Conservation (phyloP, 2,797 vertebrate genomes). For the Parotocinclus haroldoi region DNA sequence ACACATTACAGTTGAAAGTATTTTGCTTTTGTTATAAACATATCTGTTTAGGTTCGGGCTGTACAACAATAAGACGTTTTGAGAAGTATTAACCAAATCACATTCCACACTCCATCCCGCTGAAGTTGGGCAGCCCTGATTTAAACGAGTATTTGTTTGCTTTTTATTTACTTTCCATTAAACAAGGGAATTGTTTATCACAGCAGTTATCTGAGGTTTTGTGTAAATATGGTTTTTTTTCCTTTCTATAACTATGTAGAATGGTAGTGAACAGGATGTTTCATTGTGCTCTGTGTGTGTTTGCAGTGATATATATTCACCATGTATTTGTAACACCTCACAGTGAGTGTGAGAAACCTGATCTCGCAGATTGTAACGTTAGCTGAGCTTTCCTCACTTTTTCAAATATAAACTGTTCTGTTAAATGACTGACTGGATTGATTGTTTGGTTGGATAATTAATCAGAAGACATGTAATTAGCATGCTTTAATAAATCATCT, state of each 20-base stretch:
- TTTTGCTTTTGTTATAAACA: slow-evolving; percentile 25
- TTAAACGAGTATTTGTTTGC: slow-evolving; percentile 33
- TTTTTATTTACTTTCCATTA: slow-evolving; percentile 52
- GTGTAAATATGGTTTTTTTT: slow-evolving; percentile 59
- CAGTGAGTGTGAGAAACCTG: slow-evolving; percentile 18
- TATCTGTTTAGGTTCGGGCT: slow-evolving; percentile 3
- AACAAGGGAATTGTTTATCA: slow-evolving; percentile 60
- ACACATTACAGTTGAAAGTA: slow-evolving; percentile 29
- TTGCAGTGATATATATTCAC: background rate
- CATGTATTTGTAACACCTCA: slow-evolving; percentile 51
- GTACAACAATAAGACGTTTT: background rate
- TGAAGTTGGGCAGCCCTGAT: slow-evolving; percentile 20
- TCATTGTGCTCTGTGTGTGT: slow-evolving; percentile 40
- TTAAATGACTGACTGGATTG: too few species aligned
- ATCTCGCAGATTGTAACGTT: slow-evolving; percentile 11
- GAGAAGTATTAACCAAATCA: background rate
- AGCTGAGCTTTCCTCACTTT: slow-evolving; percentile 15
- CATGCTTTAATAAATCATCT: too few species aligned
- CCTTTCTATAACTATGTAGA: slow-evolving; percentile 45
- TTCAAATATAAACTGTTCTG: slow-evolving; percentile 30
- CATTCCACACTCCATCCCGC: background rate
- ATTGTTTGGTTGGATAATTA: too few species aligned
- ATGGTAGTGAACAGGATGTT: slow-evolving; percentile 54
- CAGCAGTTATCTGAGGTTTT: slow-evolving; percentile 53
- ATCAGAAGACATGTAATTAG: too few species aligned